phyloP scores from a whole-genome alignment of 2,113 vertebrate species.

The Sciurus niger region DNA sequence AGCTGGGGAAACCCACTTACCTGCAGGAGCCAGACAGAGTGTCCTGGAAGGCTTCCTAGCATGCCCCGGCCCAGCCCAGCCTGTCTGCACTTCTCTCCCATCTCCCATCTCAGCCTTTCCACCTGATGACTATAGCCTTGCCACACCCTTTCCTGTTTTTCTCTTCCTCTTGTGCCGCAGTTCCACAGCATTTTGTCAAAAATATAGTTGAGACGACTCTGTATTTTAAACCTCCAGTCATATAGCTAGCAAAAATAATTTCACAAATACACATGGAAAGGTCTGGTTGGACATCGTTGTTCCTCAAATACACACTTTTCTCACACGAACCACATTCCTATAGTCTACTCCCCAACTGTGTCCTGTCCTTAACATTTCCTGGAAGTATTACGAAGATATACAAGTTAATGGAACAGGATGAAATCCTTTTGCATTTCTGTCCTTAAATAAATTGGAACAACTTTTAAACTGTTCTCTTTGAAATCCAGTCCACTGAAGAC shows the following conservation, averaged over 20 bases:
- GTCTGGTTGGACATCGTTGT: slow-evolving; percentile 26
- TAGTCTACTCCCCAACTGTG: neutral
- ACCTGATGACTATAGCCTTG: too few relatives aligned
- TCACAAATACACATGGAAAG: neutral
- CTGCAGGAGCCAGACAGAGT: slow-evolving; percentile 74
- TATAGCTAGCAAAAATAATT: slow-evolving; percentile 68
- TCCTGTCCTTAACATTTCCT: slow-evolving; percentile 45
- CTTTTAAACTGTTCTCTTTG: slow-evolving; percentile 42
- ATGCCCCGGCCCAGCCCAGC: neutral
- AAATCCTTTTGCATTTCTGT: neutral
- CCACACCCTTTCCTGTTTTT: neutral
- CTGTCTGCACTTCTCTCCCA: neutral
- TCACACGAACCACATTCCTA: neutral
- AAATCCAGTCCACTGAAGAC: slow-evolving; percentile 19
- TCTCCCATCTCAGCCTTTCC: too few relatives aligned
- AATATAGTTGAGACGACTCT: slow-evolving; percentile 23
- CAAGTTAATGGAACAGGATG: slow-evolving; percentile 10
- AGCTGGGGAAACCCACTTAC: slow-evolving; percentile 75
- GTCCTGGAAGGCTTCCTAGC: slow-evolving; percentile 6
- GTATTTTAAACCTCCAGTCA: slow-evolving; percentile 37
- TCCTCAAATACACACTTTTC: slow-evolving; percentile 52
- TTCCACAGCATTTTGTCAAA: neutral
- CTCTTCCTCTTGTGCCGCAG: neutral
- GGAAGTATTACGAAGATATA: slow-evolving; percentile 49
- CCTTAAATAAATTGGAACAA: neutral